A percentile compares a stretch with the other conserved stretches of the same genome.
phyloP scores from a whole-genome alignment of 92 coral and sea anemone species.

The Chrysogorgia sp. region DNA sequence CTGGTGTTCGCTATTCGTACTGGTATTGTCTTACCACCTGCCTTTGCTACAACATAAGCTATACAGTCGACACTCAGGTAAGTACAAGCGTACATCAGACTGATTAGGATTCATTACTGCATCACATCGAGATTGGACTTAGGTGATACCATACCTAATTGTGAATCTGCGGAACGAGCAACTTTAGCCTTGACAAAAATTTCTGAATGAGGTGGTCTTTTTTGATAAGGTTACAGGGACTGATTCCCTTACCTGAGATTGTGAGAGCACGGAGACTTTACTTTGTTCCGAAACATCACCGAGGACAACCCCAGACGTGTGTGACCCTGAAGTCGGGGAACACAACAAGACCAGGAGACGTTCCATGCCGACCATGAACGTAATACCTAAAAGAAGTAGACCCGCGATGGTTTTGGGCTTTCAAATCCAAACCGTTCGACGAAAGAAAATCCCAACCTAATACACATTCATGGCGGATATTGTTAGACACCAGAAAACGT shows the following conservation, averaged over 20 bases:
- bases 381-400: not conserved
- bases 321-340: conserved; percentile 5
- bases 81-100: too few relatives aligned
- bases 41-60: conserved; percentile 44
- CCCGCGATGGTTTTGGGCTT: not conserved
- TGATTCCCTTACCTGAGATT: not conserved
- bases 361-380: conserved; percentile 12
- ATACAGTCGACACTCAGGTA: too few relatives aligned
- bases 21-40: conserved; percentile 39
- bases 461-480: conserved; percentile 21
- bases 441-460: conserved; percentile 37
- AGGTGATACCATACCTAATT: conserved; percentile 19
- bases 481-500: conserved; percentile 13
- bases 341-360: not conserved
- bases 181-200: conserved; percentile 24
- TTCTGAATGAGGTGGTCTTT: conserved; percentile 23
- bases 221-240: conserved; percentile 16
- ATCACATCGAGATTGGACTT: not conserved
- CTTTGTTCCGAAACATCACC: not conserved
- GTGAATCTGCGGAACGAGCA: conserved; percentile 17
- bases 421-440: conserved; percentile 4
- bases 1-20: conserved; percentile 39
- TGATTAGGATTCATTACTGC: not conserved
- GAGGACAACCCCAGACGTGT: conserved; percentile 8
- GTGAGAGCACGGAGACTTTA: not conserved